Conservation (phyloP, 2,888 invertebrate genomes). For the Thera obeliscata region DNA sequence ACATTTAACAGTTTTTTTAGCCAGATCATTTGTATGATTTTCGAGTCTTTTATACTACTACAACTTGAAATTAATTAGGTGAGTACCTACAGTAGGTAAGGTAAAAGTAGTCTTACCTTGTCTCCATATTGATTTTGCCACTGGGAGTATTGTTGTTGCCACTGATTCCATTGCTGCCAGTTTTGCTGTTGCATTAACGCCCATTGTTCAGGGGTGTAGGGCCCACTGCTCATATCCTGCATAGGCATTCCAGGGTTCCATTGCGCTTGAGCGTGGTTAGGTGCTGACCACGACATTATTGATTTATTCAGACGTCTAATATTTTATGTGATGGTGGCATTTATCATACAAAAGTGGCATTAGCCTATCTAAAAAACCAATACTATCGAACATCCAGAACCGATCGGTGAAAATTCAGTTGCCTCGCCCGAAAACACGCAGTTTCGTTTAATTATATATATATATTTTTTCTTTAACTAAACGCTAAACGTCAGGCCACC, state of each 20-base stretch:
- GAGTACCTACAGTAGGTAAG: no score
- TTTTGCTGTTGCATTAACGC: constrained; percentile 88
- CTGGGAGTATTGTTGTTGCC: constrained; percentile 91
- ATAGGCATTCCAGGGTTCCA: constrained; percentile 65
- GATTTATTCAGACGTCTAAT: neutral
- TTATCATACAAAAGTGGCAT: neutral
- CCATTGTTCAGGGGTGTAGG: constrained; percentile 88
- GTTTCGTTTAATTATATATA: no score
- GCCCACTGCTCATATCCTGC: constrained; percentile 54
- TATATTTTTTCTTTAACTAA: neutral
- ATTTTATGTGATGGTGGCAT: neutral
- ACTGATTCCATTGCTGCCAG: constrained; percentile 90
- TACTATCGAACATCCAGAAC: no score
- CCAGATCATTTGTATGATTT: no score
- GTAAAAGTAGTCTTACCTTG: constrained; percentile 76
- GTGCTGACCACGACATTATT: constrained; percentile 76
- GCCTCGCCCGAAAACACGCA: no score
- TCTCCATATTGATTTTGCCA: constrained; percentile 91
- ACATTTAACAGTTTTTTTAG: no score
- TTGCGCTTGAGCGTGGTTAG: constrained; percentile 57
- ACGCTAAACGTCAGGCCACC: neutral
- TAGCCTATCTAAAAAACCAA: neutral
- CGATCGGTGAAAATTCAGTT: no score
- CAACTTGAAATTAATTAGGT: no score
- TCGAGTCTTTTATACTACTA: no score